These are phyloP conservation scores for Atherinomorus stipes DNA, from an alignment of 2,113 vertebrate genomes.

Conservation along the genomic window DNA sequence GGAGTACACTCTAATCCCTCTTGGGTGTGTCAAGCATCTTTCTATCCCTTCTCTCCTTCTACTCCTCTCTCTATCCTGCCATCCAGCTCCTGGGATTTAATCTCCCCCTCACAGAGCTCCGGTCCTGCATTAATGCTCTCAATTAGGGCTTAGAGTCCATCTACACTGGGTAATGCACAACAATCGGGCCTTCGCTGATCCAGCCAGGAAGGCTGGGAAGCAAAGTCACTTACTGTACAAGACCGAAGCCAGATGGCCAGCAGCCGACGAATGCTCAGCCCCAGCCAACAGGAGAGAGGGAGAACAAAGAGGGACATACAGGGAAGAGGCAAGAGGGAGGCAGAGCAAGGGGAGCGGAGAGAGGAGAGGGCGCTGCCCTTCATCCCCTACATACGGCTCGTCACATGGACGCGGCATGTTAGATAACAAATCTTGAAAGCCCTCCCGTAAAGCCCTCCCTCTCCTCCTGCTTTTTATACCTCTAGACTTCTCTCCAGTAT, in stretches of 20 bases:
- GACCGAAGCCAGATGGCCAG: constrained; percentile 74
- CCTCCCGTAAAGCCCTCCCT: constrained; percentile 42
- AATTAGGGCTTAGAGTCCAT: constrained; percentile 79
- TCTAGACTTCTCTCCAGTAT: constrained; percentile 35
- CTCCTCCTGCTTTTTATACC: too few species aligned
- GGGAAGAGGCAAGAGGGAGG: constrained; percentile 24
- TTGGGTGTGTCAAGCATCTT: constrained; percentile 68
- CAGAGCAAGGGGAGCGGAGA: constrained; percentile 17
- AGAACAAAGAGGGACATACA: constrained; percentile 13
- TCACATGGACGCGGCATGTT: constrained; percentile 57
- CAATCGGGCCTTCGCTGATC: constrained; percentile 63
- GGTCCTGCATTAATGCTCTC: constrained; percentile 75
- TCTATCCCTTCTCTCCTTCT: constrained; percentile 59
- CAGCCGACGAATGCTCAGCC: constrained; percentile 56
- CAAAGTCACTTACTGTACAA: constrained; percentile 73
- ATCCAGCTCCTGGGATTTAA: constrained; percentile 73
- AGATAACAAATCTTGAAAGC: constrained; percentile 70
- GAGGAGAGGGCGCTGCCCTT: constrained; percentile 45
- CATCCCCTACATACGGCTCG: constrained; percentile 45
- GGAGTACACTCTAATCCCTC: constrained; percentile 71
- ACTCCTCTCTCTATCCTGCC: constrained; percentile 55
- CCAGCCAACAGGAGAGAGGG: constrained; percentile 36
- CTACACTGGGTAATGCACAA: constrained; percentile 71
- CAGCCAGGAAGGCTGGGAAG: constrained; percentile 44
- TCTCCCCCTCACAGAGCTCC: constrained; percentile 51